phyloP scores from a whole-genome alignment of 2,888 invertebrate species.

The Punctoribates punctum region DNA sequence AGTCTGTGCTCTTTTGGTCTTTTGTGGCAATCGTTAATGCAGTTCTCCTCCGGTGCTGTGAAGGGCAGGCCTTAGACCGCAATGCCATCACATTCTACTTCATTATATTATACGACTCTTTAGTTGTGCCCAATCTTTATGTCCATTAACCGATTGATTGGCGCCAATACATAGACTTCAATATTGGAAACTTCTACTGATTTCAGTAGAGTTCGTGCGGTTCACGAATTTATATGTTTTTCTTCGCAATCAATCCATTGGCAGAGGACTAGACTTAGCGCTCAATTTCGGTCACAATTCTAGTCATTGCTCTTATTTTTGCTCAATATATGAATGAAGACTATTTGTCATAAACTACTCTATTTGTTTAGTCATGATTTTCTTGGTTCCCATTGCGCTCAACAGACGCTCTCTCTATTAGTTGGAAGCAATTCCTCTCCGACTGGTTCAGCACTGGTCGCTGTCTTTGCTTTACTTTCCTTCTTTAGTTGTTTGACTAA shows the following conservation, averaged over 20 bases:
- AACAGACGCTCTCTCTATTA: background rate
- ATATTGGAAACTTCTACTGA: background rate
- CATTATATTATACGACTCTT: conserved; percentile 17
- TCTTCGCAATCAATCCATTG: conserved; percentile 33
- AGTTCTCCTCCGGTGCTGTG: background rate
- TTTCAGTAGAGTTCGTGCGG: conserved; percentile 15
- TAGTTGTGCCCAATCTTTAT: background rate
- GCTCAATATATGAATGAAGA: conserved; percentile 10
- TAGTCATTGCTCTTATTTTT: background rate
- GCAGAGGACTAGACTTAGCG: background rate
- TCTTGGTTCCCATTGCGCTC: background rate
- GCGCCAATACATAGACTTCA: conserved; percentile 18
- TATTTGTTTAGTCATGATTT: conserved; percentile 38
- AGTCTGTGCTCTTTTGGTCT: background rate
- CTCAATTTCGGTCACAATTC: background rate
- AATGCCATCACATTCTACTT: conserved; percentile 30
- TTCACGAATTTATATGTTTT: conserved; percentile 17
- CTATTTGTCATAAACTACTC: conserved; percentile 35
- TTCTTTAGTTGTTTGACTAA: conserved; percentile 27
- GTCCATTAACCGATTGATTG: conserved; percentile 34
- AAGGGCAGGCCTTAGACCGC: conserved; percentile 10
- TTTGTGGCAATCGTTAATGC: background rate
- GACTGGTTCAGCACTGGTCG: background rate
- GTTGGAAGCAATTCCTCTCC: background rate
- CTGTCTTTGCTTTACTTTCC: background rate